phyloP scores from a whole-genome alignment of 2,113 vertebrate genomes.

The Romanogobio albipinnatus region DNA sequence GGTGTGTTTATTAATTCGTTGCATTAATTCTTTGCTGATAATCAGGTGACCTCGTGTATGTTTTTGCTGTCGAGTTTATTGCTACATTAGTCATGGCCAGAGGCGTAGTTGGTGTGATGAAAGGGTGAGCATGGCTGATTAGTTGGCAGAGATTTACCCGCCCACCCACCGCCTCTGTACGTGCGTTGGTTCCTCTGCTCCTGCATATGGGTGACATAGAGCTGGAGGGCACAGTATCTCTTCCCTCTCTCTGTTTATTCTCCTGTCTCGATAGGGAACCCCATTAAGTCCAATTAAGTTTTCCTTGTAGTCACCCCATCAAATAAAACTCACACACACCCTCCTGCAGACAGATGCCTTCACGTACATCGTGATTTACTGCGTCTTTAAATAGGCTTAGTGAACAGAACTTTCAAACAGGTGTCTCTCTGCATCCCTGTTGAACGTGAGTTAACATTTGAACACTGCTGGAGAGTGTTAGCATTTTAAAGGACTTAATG shows the following conservation, averaged over 20 bases:
- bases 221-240: constrained; percentile 70
- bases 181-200: constrained; percentile 26
- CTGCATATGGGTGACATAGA: constrained; percentile 70
- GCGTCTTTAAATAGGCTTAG: background rate
- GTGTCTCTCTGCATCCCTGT: background rate
- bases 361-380: constrained; percentile 6
- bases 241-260: constrained; percentile 71
- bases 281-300: constrained; percentile 76
- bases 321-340: constrained; percentile 59
- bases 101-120: constrained; percentile 23
- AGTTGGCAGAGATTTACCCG: constrained; percentile 40
- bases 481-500: background rate
- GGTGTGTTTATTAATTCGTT: constrained; percentile 27
- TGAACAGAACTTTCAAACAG: background rate
- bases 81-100: constrained; percentile 20
- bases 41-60: constrained; percentile 22
- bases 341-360: background rate
- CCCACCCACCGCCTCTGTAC: constrained; percentile 13
- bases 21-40: constrained; percentile 22
- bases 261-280: constrained; percentile 68
- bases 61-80: constrained; percentile 24
- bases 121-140: constrained; percentile 42
- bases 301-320: constrained; percentile 61
- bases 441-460: background rate
- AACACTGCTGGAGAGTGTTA: background rate